Conservation (phyloP, 2,797 vertebrate species). For the Acomys russatus region DNA sequence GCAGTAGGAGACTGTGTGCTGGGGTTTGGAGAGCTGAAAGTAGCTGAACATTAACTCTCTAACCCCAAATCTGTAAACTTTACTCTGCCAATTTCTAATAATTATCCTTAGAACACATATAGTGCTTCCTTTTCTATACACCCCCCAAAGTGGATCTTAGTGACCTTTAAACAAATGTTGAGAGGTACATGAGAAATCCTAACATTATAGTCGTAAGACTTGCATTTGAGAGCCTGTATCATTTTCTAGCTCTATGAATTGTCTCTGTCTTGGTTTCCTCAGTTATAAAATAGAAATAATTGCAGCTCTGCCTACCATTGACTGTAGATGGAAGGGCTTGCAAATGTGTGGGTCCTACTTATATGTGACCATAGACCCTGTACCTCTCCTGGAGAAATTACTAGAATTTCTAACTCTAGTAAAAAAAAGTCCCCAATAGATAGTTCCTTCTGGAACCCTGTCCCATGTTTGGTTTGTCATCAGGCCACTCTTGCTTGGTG, state of each 20-base stretch:
- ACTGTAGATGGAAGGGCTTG: background rate
- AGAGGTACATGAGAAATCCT: background rate
- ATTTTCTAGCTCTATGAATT: conserved; percentile 13
- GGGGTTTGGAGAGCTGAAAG: background rate
- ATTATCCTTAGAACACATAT: background rate
- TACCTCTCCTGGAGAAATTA: background rate
- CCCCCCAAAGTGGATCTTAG: background rate
- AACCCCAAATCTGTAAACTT: background rate
- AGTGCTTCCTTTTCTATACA: conserved; percentile 1
- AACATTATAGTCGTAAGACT: background rate
- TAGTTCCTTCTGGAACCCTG: background rate
- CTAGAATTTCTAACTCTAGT: background rate
- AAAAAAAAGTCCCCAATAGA: background rate
- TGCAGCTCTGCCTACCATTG: background rate
- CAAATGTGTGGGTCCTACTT: background rate
- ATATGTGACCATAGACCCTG: background rate
- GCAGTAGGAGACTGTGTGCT: background rate
- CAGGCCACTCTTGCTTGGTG: background rate
- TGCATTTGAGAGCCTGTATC: background rate
- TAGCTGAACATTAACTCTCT: background rate
- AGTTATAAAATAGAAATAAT: conserved; percentile 30
- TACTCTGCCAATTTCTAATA: background rate
- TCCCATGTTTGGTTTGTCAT: background rate
- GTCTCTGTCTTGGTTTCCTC: conserved; percentile 6
- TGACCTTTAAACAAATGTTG: background rate